phyloP scores from a whole-genome alignment of 2,888 invertebrate species.

The Keiferia lycopersicella region DNA sequence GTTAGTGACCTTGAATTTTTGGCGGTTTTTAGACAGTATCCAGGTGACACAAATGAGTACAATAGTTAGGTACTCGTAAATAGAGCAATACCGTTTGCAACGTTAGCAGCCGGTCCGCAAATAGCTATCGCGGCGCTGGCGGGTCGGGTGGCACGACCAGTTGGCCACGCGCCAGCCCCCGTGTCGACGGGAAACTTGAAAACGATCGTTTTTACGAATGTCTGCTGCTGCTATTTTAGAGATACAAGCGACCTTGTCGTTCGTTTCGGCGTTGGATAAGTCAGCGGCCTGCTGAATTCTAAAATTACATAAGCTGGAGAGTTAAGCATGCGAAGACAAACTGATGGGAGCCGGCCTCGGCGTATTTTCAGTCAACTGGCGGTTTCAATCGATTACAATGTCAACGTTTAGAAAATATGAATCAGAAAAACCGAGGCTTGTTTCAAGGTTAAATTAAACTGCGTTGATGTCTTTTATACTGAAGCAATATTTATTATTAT shows the following conservation, averaged over 20 bases:
- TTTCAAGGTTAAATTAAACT: background rate
- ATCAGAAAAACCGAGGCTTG: background rate
- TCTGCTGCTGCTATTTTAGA: constrained; percentile 74
- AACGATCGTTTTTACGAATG: constrained; percentile 74
- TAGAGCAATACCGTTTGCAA: constrained; percentile 74
- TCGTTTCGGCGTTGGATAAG: constrained; percentile 54
- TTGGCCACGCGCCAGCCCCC: constrained; percentile 66
- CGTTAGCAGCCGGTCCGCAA: constrained; percentile 68
- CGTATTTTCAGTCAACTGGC: constrained; percentile 31
- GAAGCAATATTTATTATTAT: background rate
- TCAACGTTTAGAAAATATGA: constrained; percentile 7
- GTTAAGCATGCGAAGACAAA: constrained; percentile 38
- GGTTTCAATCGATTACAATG: constrained; percentile 19
- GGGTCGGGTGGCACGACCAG: constrained; percentile 64
- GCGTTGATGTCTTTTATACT: constrained; percentile 15
- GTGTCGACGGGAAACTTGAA: constrained; percentile 67
- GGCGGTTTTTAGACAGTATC: constrained; percentile 47
- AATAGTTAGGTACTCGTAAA: constrained; percentile 69
- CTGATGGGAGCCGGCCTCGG: constrained; percentile 35
- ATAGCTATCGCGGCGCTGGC: constrained; percentile 67
- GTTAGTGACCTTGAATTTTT: constrained; percentile 54
- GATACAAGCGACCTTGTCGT: constrained; percentile 71
- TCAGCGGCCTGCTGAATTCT: constrained; percentile 65
- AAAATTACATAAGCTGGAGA: constrained; percentile 53
- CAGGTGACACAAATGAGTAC: constrained; percentile 74